A percentile compares a stretch with the other conserved stretches of the same genome.
Conservation (phyloP, 2,888 invertebrate genomes). For the Agapostemon virescens region DNA sequence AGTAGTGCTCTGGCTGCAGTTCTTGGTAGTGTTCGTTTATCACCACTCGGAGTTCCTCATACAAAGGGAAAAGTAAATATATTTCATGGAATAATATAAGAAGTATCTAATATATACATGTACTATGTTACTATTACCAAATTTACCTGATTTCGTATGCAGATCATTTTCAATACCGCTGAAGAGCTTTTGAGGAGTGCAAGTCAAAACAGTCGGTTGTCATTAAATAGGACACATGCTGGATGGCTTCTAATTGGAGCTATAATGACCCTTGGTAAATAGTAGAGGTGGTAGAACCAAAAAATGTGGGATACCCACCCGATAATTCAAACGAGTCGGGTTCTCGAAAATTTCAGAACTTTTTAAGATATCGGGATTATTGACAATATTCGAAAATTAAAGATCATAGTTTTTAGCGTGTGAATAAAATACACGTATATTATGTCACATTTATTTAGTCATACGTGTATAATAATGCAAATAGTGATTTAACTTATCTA, state of each 20-base stretch:
- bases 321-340: too few relatives aligned
- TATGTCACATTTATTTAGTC: too few relatives aligned
- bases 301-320: background rate
- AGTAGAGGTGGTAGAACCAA: background rate
- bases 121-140: background rate
- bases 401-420: background rate
- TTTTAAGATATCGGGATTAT: too few relatives aligned
- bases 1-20: conserved; percentile 97
- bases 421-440: background rate
- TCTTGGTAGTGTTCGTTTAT: conserved; percentile 93
- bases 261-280: conserved; percentile 94
- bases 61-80: conserved; percentile 93
- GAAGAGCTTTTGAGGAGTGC: conserved; percentile 98
- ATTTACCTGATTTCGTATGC: conserved; percentile 46
- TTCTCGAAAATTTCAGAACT: too few relatives aligned
- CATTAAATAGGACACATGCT: conserved; percentile 96
- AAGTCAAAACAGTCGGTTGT: conserved; percentile 96
- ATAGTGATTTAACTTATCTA: background rate
- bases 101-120: background rate
- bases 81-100: background rate
- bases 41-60: conserved; percentile 96
- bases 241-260: conserved; percentile 99
- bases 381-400: too few relatives aligned
- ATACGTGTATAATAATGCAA: too few relatives aligned
- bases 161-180: conserved; percentile 95